Evolutionary conservation across 1,140 invertebrate species (phyloP).

Genomic region (Maniola jurtina): DNA sequence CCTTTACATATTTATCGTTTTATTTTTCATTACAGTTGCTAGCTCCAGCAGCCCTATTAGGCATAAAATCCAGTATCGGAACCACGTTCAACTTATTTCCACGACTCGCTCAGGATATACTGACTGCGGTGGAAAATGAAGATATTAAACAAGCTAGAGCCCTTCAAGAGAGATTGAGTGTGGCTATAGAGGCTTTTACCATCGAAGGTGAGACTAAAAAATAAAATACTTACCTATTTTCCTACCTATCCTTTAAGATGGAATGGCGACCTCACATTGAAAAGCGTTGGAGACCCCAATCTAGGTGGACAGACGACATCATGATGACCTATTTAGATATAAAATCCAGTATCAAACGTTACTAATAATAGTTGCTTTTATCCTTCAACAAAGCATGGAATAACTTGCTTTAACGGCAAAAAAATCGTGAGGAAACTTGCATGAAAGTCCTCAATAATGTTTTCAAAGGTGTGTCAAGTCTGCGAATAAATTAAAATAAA

Average conservation of each 20-base stretch:
- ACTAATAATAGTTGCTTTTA: too few species aligned
- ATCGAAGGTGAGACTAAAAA: conserved; percentile 49
- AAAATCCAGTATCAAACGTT: too few species aligned
- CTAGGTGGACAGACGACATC: too few species aligned
- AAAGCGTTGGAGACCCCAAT: too few species aligned
- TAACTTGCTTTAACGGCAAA: too few species aligned
- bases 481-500: too few species aligned
- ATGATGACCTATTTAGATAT: too few species aligned
- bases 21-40: conserved; percentile 78
- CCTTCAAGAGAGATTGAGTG: conserved; percentile 60
- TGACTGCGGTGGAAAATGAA: conserved; percentile 50
- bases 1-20: neutral
- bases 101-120: conserved; percentile 53
- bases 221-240: neutral
- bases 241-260: neutral
- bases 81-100: conserved; percentile 82
- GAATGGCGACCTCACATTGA: too few species aligned
- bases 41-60: conserved; percentile 80
- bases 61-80: conserved; percentile 84
- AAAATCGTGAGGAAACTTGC: too few species aligned
- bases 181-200: conserved; percentile 60
- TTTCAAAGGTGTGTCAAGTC: too few species aligned
- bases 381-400: too few species aligned
- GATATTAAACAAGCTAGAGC: conserved; percentile 48
- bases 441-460: too few species aligned